phyloP scores from a whole-genome alignment of 2,888 invertebrate genomes.

The Archips crataeganus region DNA sequence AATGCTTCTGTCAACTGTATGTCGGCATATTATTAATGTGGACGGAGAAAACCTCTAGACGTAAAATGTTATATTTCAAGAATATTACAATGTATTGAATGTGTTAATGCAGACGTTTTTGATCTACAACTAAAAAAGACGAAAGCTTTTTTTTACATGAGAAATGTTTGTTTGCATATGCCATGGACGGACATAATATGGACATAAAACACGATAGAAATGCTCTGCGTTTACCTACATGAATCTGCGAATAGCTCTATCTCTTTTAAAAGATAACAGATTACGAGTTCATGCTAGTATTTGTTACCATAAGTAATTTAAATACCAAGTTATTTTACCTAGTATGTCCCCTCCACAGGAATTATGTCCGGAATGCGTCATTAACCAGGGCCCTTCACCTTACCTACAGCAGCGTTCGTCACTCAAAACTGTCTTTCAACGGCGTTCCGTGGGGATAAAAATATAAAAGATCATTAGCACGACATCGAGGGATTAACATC shows the following conservation, averaged over 20 bases:
- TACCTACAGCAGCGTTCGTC: conserved; percentile 82
- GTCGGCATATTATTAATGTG: no score
- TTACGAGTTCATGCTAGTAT: background rate
- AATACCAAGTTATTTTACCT: conserved; percentile 40
- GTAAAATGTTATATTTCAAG: no score
- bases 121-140: no score
- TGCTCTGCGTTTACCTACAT: no score
- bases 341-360: conserved; percentile 45
- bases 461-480: conserved; percentile 79
- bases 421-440: conserved; percentile 76
- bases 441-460: conserved; percentile 69
- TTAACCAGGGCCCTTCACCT: conserved; percentile 74
- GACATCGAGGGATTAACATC: conserved; percentile 54
- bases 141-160: no score
- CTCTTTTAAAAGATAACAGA: background rate
- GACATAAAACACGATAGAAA: no score
- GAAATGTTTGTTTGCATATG: no score
- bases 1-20: no score
- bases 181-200: no score
- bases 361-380: conserved; percentile 74
- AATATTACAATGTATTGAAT: no score
- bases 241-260: background rate
- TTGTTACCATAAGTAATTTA: background rate
- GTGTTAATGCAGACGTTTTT: no score
- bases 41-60: no score